Evolutionary conservation across 35 echinoderm and acorn worm genomes (phyloP).

Genomic region (Chiridota heheva): DNA sequence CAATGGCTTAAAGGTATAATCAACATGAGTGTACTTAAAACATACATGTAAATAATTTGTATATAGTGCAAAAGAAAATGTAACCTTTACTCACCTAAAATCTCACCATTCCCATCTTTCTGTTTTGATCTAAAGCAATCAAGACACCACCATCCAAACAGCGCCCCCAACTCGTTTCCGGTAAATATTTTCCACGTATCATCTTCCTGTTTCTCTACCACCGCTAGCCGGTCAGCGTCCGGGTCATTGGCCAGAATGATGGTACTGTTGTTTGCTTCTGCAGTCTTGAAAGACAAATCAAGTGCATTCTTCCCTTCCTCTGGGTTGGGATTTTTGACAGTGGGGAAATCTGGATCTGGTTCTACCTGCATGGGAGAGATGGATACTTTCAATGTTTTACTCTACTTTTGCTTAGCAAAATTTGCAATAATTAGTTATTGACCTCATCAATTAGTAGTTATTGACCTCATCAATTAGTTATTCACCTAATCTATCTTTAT

Average conservation of each 20-base stretch:
- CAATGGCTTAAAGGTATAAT: no score
- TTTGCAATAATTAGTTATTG: no score
- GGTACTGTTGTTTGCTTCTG: constrained; percentile 70
- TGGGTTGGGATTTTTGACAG: constrained; percentile 95
- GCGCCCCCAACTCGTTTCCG: constrained; percentile 88
- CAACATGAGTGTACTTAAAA: neutral
- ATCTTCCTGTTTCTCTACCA: constrained; percentile 74
- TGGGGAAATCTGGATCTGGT: constrained; percentile 89
- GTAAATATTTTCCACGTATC: constrained; percentile 87
- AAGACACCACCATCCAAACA: constrained; percentile 85
- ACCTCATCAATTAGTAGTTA: no score
- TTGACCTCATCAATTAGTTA: no score
- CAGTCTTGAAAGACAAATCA: constrained; percentile 78
- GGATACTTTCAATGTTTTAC: no score
- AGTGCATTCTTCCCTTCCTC: constrained; percentile 96
- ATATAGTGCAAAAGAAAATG: neutral
- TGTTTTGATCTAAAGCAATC: constrained; percentile 53
- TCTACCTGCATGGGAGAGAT: constrained; percentile 36
- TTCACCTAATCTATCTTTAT: no score
- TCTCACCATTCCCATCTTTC: constrained; percentile 6
- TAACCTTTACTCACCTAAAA: neutral
- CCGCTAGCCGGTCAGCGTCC: constrained; percentile 85
- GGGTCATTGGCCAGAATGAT: constrained; percentile 94
- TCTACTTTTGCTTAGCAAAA: no score
- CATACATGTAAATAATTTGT: neutral